Evolutionary conservation across 2,797 vertebrate species (phyloP).

Genomic region (Zalophus californianus): DNA sequence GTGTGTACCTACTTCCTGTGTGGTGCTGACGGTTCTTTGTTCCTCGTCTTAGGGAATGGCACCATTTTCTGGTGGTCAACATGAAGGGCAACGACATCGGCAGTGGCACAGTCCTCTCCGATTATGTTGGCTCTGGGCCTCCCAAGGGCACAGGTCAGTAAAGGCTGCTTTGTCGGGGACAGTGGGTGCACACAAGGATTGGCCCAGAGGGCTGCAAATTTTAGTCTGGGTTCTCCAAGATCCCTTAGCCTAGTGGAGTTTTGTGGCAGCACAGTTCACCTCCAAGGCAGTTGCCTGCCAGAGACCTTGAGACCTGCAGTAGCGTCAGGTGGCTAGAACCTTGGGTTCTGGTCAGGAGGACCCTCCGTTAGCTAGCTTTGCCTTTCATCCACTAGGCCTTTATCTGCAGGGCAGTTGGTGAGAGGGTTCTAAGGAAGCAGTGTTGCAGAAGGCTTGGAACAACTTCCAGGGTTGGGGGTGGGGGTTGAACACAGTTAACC

Average conservation of each 20-base stretch:
- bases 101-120: slow-evolving; percentile 94
- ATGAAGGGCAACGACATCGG: slow-evolving; percentile 95
- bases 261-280: background rate
- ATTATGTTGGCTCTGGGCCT: slow-evolving; percentile 97
- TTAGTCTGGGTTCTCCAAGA: background rate
- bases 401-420: background rate
- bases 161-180: background rate
- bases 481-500: background rate
- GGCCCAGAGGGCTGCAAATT: background rate
- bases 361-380: background rate
- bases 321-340: background rate
- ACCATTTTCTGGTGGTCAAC: slow-evolving; percentile 97
- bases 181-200: background rate
- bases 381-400: background rate
- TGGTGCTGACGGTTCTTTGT: background rate
- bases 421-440: background rate
- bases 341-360: background rate
- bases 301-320: background rate
- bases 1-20: fast-evolving
- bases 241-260: background rate
- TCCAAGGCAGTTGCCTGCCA: background rate
- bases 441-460: background rate
- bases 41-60: slow-evolving; percentile 93
- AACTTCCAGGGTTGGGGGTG: background rate
- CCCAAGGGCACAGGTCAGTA: slow-evolving; percentile 95